Evolutionary conservation across 92 coral and sea anemone species (phyloP).

Genomic region (Ricordea florida): DNA sequence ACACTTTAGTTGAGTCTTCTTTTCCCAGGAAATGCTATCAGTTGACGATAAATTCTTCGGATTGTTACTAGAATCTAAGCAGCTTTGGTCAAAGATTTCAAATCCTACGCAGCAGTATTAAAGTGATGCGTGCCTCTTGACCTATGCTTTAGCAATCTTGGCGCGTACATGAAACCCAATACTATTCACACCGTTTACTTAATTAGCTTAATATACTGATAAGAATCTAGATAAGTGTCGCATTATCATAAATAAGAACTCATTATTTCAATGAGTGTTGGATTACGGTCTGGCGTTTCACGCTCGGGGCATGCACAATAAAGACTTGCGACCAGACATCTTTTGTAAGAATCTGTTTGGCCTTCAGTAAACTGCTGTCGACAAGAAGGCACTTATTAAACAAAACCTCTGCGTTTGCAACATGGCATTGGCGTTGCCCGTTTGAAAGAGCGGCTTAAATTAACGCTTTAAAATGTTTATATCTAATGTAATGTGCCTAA

Average conservation of each 20-base stretch:
- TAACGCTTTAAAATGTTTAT: too few species aligned
- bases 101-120: background rate
- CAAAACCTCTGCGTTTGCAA: too few species aligned
- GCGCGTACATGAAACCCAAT: conserved; percentile 60
- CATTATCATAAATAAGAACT: conserved; percentile 69
- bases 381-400: too few species aligned
- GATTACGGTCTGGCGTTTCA: conserved; percentile 23
- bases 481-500: too few species aligned
- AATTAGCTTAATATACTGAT: conserved; percentile 81
- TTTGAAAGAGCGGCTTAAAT: too few species aligned
- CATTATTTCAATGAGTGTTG: conserved; percentile 45
- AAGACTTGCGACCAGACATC: background rate
- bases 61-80: conserved; percentile 6
- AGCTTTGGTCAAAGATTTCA: background rate
- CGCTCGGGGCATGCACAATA: conserved; percentile 44
- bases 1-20: background rate
- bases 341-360: background rate
- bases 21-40: conserved; percentile 5
- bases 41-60: background rate
- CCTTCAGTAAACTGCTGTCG: background rate
- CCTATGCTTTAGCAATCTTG: conserved; percentile 29
- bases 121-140: conserved; percentile 62
- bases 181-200: conserved; percentile 49
- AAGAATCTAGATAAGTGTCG: conserved; percentile 81
- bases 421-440: too few species aligned